Evolutionary conservation across 1,140 invertebrate species (phyloP), one percentile per base, ranked within the genome.

Genomic region (Drosophila arawakana): DNA sequence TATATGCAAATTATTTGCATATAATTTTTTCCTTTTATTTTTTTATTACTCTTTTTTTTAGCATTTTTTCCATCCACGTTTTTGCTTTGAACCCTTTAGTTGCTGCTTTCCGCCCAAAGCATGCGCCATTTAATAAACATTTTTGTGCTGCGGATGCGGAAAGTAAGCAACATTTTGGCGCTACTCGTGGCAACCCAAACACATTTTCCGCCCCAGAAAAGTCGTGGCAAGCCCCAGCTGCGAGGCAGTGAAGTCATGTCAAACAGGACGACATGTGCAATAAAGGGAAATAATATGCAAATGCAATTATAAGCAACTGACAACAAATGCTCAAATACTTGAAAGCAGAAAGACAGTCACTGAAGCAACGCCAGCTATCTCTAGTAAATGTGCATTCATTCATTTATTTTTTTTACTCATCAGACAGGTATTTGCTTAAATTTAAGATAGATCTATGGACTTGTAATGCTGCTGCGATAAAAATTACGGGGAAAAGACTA

Each of bases 201-300:
- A 21, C 46, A 30, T 30, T 30, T 37, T 5, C 11, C 50, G n/a
- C 41, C 7, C 15, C n/a, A 3, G 1, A 11, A 25, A 43, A 9
- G 7, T 5, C 13, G 7, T 18, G 44, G 44, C n/a, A 46, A n/a
- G 25, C 25, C 25, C 15, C 6, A 35, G 43, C 61, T 37, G 25
- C 61, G 61, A 49, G 49, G 49, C 49, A 50, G 58, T 68, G 78
- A 85, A 73, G 77, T 81, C 67, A 83, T 88, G 83, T 89, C 83
- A 83, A 83, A 78, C 62, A 50, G 65, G 84, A 70, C 77, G 83
- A 89, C 83, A 89, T 88, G 84, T 88, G 83, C 83, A 88, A 88
- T 89, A 88, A 83, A 89, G 73, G 80, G 80, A 88, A 88, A 88
- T 88, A 88, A 88, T 88, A 88, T 88, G 83, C 83, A 88, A 88